Evolutionary conservation across 2,113 vertebrate genomes (phyloP).

Genomic region (Amazona vittata): DNA sequence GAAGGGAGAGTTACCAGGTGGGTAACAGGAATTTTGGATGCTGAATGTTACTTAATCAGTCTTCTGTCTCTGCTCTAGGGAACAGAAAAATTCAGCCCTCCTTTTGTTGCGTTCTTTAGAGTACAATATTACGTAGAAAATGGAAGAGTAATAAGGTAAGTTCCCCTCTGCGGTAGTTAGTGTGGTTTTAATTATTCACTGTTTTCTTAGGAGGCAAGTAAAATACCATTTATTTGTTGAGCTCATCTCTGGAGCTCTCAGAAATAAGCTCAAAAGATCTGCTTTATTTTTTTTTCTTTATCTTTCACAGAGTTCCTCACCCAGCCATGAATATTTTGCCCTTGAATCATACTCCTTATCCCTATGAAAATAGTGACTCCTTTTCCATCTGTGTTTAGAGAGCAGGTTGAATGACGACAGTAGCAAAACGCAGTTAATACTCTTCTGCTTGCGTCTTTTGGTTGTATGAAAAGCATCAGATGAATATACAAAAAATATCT

Average conservation of each 20-base stretch:
- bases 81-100: slow-evolving; percentile 73
- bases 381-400: neutral
- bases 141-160: slow-evolving; percentile 86
- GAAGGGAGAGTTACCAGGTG: neutral
- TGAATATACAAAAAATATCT: neutral
- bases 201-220: neutral
- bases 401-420: neutral
- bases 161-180: neutral
- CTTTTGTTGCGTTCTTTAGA: slow-evolving; percentile 84
- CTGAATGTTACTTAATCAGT: neutral
- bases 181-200: neutral
- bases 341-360: neutral
- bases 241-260: neutral
- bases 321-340: neutral
- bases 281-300: neutral
- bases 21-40: neutral
- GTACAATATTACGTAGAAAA: slow-evolving; percentile 91
- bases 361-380: neutral
- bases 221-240: neutral
- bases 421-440: neutral
- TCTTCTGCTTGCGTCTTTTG: neutral
- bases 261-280: neutral
- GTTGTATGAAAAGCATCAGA: neutral
- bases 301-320: neutral
- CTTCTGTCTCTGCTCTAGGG: slow-evolving; percentile 67